Conservation (phyloP, 2,888 invertebrate species). For the Athalia rosae region DNA sequence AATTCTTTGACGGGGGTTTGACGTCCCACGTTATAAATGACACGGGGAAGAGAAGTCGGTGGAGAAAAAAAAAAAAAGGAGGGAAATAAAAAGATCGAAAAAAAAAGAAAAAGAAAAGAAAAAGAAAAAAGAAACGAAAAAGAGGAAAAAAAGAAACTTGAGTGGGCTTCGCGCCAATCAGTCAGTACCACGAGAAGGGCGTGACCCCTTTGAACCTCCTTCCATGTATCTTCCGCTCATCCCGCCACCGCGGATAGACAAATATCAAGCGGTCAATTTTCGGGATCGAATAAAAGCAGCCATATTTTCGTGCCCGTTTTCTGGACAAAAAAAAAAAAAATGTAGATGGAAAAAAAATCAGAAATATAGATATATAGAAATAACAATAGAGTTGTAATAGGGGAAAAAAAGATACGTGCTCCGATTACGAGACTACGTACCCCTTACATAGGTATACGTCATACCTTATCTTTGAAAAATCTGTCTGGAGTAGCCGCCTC, state of each 20-base stretch:
- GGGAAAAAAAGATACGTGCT: too few species aligned
- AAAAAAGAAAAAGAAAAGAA: background rate
- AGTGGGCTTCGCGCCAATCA: constrained; percentile 34
- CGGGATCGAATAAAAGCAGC: background rate
- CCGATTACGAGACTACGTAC: too few species aligned
- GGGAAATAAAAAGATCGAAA: background rate
- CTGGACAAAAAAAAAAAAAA: background rate
- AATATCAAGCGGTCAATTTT: constrained; percentile 12
- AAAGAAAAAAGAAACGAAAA: too few species aligned
- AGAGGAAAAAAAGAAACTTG: constrained; percentile 28
- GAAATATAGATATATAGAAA: too few species aligned
- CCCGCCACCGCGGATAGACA: constrained; percentile 17
- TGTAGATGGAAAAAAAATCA: too few species aligned
- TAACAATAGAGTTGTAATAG: too few species aligned
- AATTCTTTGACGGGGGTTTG: constrained; percentile 35
- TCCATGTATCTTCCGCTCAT: constrained; percentile 14
- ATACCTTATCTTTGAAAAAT: too few species aligned
- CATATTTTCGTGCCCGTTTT: too few species aligned
- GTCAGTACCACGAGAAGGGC: constrained; percentile 22
- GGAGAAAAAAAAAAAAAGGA: background rate
- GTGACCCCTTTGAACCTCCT: constrained; percentile 25
- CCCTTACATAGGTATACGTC: too few species aligned
- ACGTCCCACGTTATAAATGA: constrained; percentile 39
- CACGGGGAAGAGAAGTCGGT: constrained; percentile 27
- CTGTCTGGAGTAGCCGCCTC: background rate